Percentiles rank a stretch among this genome's conserved stretches.
Evolutionary conservation across 2,113 vertebrate genomes (phyloP).

Genomic region (Lampris incognitus): DNA sequence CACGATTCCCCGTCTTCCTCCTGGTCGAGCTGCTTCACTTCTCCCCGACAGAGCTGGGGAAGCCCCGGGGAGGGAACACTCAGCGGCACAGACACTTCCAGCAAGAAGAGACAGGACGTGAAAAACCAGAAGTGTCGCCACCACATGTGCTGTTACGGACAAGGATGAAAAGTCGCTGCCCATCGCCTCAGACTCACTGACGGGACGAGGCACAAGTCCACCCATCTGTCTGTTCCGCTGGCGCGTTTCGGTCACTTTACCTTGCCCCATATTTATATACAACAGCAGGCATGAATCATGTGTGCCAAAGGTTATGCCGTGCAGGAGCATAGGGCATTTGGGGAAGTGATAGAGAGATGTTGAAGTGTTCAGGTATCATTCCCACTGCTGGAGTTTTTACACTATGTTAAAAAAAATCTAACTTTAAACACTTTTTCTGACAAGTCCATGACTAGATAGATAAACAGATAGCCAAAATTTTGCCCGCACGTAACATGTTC

Average conservation of each 20-base stretch:
- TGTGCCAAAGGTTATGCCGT: not conserved
- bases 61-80: constrained; percentile 12
- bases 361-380: not conserved
- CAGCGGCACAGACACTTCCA: constrained; percentile 2
- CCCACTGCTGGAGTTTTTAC: not conserved
- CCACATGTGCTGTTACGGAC: not conserved
- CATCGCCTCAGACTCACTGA: not conserved
- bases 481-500: no score
- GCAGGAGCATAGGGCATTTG: not conserved
- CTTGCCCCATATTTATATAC: not conserved
- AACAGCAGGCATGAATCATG: not conserved
- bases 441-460: no score
- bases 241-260: not conserved
- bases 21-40: not conserved
- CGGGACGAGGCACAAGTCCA: no score
- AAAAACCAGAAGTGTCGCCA: not conserved
- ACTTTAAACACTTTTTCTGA: no score
- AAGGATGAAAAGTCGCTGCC: not conserved
- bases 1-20: constrained; percentile 21
- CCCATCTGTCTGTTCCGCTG: no score
- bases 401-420: not conserved
- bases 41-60: not conserved
- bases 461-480: no score
- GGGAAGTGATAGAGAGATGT: not conserved
- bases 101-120: not conserved